phyloP scores from a whole-genome alignment of 2,888 invertebrate species.

The Agrotis segetum region DNA sequence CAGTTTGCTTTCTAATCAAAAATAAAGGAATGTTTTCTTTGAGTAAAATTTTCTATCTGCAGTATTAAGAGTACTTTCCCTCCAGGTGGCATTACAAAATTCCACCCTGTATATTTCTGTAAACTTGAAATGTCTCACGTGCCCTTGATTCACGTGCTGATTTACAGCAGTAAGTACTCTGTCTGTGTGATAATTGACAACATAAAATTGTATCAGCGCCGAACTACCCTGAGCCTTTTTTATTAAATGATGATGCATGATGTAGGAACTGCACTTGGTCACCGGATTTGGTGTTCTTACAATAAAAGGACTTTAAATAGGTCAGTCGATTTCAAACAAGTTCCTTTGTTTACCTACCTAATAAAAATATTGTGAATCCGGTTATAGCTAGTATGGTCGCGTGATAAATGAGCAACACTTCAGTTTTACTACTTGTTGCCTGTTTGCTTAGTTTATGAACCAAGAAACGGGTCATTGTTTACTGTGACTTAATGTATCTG shows the following conservation, averaged over 20 bases:
- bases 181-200: background rate
- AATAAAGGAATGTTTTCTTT: too few relatives aligned
- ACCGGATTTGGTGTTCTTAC: background rate
- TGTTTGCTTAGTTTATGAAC: conserved; percentile 28
- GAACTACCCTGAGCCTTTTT: background rate
- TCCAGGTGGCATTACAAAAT: too few relatives aligned
- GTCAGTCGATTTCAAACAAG: conserved; percentile 6
- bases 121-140: background rate
- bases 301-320: background rate
- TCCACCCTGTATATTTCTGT: too few relatives aligned
- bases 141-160: too few relatives aligned
- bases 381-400: conserved; percentile 18
- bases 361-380: conserved; percentile 14
- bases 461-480: conserved; percentile 18
- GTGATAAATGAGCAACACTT: conserved; percentile 25
- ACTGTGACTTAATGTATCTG: background rate
- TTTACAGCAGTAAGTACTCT: too few relatives aligned
- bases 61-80: too few relatives aligned
- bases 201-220: background rate
- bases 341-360: conserved; percentile 20
- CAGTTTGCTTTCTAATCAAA: too few relatives aligned
- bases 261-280: too few relatives aligned
- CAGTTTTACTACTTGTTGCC: conserved; percentile 41
- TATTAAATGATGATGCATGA: background rate
- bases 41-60: too few relatives aligned